Conservation (phyloP, 2,888 invertebrate genomes). For the Coenonympha arcania region DNA sequence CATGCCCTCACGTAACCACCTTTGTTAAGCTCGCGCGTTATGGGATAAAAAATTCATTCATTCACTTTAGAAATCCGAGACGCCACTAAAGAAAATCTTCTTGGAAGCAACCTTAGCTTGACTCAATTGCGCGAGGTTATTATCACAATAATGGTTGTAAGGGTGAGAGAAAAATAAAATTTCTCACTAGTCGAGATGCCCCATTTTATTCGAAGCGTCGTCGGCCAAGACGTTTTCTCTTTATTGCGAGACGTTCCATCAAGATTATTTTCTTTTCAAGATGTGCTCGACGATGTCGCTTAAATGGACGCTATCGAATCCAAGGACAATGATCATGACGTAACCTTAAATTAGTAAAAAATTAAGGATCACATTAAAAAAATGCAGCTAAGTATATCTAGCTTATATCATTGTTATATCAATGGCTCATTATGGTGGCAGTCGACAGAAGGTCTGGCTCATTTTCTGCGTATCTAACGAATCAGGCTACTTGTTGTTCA, state of each 20-base stretch:
- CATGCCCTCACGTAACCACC: not conserved
- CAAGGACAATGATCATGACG: slow-evolving; percentile 24
- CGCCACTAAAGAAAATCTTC: slow-evolving; percentile 7
- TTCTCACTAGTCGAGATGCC: slow-evolving; percentile 43
- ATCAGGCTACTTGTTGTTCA: no score
- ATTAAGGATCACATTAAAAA: not conserved
- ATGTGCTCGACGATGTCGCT: slow-evolving; percentile 42
- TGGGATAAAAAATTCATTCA: slow-evolving; percentile 4
- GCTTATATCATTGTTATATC: no score
- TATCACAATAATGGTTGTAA: slow-evolving; percentile 47
- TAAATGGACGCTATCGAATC: slow-evolving; percentile 50
- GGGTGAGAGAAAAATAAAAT: slow-evolving; percentile 49
- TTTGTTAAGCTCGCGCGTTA: slow-evolving; percentile 2
- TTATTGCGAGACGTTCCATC: slow-evolving; percentile 61
- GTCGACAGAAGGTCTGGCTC: no score
- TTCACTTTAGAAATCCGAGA: slow-evolving; percentile 10
- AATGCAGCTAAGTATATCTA: no score
- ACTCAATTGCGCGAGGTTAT: slow-evolving; percentile 41
- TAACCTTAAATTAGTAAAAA: not conserved
- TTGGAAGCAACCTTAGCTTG: slow-evolving; percentile 3
- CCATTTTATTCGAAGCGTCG: slow-evolving; percentile 47
- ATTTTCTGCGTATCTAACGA: no score
- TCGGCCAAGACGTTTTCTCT: slow-evolving; percentile 45
- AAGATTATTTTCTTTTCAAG: slow-evolving; percentile 63
- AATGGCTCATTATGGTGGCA: no score